These are phyloP conservation scores for Eupithecia tripunctaria DNA, from an alignment of 2,888 invertebrate genomes.

Conservation along the genomic window DNA sequence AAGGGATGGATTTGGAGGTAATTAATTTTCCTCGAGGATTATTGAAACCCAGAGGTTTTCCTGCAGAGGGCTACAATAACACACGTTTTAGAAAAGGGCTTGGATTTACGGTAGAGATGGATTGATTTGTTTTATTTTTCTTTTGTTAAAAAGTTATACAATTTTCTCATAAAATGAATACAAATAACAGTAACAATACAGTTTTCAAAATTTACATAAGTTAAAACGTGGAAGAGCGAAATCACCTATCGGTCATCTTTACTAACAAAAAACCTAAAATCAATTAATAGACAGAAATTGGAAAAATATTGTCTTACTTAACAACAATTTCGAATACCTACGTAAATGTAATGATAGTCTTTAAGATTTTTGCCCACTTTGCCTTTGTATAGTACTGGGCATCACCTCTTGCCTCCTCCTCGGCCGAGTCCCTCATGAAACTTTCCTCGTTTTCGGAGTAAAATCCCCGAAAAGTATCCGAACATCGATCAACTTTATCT, in stretches of 20 bases:
- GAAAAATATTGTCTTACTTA: too few relatives aligned
- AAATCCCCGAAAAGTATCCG: conserved; percentile 11
- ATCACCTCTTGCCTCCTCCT: not conserved
- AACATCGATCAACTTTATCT: conserved; percentile 28
- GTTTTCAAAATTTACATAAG: too few relatives aligned
- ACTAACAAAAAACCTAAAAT: too few relatives aligned
- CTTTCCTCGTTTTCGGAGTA: not conserved
- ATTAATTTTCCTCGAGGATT: conserved; percentile 75
- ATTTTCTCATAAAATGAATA: not conserved
- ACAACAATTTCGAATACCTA: not conserved
- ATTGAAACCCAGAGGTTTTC: conserved; percentile 57
- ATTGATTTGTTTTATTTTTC: conserved; percentile 6
- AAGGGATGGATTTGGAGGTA: conserved; percentile 76
- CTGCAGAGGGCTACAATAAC: conserved; percentile 28
- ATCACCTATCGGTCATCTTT: too few relatives aligned
- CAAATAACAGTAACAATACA: not conserved
- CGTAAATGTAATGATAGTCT: not conserved
- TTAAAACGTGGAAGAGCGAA: not conserved
- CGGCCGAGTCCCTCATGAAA: not conserved
- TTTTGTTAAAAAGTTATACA: not conserved
- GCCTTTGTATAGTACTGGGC: not conserved
- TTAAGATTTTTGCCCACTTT: not conserved
- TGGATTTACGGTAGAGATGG: not conserved
- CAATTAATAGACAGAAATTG: too few relatives aligned
- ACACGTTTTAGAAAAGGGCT: conserved; percentile 4